Evolutionary conservation across 2,113 vertebrate species (phyloP).

Genomic region (Lathamus discolor): DNA sequence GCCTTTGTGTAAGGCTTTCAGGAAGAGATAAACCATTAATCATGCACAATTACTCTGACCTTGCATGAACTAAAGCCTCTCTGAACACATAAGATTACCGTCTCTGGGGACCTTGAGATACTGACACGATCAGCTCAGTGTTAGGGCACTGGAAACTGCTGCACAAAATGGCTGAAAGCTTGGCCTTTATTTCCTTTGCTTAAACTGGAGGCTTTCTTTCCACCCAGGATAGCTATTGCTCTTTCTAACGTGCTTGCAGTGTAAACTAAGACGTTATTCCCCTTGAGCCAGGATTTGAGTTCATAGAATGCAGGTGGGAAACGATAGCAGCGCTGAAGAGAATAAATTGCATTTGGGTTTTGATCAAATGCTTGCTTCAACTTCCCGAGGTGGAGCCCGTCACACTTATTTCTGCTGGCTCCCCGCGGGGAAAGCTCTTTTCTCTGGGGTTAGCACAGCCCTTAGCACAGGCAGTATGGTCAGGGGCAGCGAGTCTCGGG

Average conservation of each 20-base stretch:
- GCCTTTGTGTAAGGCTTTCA: conserved; percentile 72
- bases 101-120: conserved; percentile 47
- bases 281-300: not conserved
- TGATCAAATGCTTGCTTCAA: not conserved
- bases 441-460: not conserved
- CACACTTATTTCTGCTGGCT: not conserved
- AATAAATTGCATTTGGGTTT: not conserved
- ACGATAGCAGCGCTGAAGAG: not conserved
- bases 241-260: not conserved
- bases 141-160: not conserved
- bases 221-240: not conserved
- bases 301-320: accelerated
- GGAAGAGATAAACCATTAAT: conserved; percentile 74
- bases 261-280: not conserved
- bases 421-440: not conserved
- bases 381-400: not conserved
- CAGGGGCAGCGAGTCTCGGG: not conserved
- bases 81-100: conserved; percentile 55
- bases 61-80: conserved; percentile 69
- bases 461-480: not conserved
- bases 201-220: not conserved
- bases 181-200: not conserved
- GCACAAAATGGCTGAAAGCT: not conserved
- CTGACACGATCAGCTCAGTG: conserved; percentile 10
- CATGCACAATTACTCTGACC: conserved; percentile 76